These are phyloP conservation scores for Hypolimnas misippus DNA, from an alignment of 2,888 invertebrate species.

Conservation along the genomic window DNA sequence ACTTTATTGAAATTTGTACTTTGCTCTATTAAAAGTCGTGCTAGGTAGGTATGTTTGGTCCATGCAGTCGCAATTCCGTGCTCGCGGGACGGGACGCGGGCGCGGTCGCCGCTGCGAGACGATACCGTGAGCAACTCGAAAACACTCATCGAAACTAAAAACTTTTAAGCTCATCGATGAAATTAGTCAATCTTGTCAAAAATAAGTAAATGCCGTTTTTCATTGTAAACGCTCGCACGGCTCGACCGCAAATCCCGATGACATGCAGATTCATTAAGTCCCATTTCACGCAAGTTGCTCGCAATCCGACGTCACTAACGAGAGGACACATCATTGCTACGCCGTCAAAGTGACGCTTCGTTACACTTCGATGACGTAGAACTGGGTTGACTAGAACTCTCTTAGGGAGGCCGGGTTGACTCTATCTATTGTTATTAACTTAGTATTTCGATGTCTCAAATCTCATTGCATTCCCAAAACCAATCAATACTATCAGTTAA, in stretches of 20 bases:
- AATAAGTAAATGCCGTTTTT: slow-evolving; percentile 5
- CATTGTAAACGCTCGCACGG: neutral
- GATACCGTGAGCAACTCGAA: neutral
- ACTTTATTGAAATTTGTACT: slow-evolving; percentile 82
- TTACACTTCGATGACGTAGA: slow-evolving; percentile 35
- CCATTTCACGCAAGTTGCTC: slow-evolving; percentile 51
- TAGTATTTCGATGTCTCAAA: slow-evolving; percentile 57
- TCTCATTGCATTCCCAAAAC: slow-evolving; percentile 62
- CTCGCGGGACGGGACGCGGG: slow-evolving; percentile 19
- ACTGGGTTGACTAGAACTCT: slow-evolving; percentile 51
- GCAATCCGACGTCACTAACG: slow-evolving; percentile 65
- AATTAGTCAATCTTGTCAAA: slow-evolving; percentile 28
- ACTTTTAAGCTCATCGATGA: slow-evolving; percentile 30
- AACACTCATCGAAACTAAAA: slow-evolving; percentile 28
- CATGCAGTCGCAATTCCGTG: slow-evolving; percentile 69
- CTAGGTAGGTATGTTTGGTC: slow-evolving; percentile 78
- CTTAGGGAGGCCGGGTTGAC: slow-evolving; percentile 63
- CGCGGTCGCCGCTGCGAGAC: slow-evolving; percentile 23
- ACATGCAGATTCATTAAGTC: slow-evolving; percentile 48
- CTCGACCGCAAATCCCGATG: slow-evolving; percentile 50
- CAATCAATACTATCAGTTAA: slow-evolving; percentile 27
- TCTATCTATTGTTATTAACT: slow-evolving; percentile 51
- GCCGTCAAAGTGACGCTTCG: slow-evolving; percentile 34
- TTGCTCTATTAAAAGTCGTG: slow-evolving; percentile 76
- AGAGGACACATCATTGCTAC: slow-evolving; percentile 52